Evolutionary conservation across 2,797 vertebrate genomes (phyloP).

Genomic region (Acipenser ruthenus): DNA sequence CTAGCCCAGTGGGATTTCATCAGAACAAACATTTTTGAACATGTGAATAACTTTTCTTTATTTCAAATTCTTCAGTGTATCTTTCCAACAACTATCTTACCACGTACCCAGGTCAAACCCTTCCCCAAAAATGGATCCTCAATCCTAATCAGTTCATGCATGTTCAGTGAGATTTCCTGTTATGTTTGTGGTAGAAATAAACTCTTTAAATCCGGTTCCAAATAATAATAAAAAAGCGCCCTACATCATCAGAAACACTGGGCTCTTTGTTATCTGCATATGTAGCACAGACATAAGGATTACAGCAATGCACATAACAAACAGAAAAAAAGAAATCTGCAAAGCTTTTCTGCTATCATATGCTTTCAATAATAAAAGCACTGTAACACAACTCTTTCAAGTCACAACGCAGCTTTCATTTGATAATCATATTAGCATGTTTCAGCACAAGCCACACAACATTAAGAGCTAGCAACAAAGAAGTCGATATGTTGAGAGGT

Average conservation of each 20-base stretch:
- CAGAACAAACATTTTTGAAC: too few species aligned
- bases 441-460: conserved; percentile 12
- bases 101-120: too few species aligned
- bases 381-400: conserved; percentile 22
- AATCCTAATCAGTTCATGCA: too few species aligned
- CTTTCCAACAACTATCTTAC: too few species aligned
- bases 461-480: conserved; percentile 6
- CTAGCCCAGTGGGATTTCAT: too few species aligned
- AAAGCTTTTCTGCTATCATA: conserved; percentile 27
- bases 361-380: conserved; percentile 34
- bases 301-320: conserved; percentile 26
- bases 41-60: too few species aligned
- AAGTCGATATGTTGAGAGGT: conserved; percentile 1
- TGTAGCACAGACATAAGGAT: conserved; percentile 23
- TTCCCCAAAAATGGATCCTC: too few species aligned
- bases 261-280: not conserved
- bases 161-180: too few species aligned
- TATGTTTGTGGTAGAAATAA: too few species aligned
- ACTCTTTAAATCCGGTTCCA: too few species aligned
- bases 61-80: too few species aligned
- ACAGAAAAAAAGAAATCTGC: conserved; percentile 16
- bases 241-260: not conserved
- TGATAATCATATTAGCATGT: conserved; percentile 20
- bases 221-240: too few species aligned
- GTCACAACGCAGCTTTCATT: conserved; percentile 12